A percentile compares a stretch with the other conserved stretches of the same genome.
These are phyloP conservation scores for Nephrocerus scutellatus DNA, from an alignment of 2,888 invertebrate species.

Conservation along the genomic window DNA sequence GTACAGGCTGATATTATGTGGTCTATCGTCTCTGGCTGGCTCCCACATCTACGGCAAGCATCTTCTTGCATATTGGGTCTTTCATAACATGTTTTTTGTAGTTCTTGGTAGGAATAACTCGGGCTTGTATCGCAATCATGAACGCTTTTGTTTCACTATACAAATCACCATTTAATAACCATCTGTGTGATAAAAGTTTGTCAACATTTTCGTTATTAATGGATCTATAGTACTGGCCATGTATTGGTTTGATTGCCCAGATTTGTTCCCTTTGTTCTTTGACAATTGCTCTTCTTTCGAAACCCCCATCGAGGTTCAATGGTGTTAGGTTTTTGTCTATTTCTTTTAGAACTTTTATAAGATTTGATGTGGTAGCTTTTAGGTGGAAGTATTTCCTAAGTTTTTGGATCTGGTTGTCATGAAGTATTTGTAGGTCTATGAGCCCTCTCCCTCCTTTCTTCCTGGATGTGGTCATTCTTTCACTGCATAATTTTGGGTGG, in stretches of 20 bases:
- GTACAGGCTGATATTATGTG: constrained; percentile 11
- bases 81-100: constrained; percentile 6
- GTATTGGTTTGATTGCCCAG: constrained; percentile 7
- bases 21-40: constrained; percentile 3
- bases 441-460: constrained; percentile 11
- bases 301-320: constrained; percentile 3
- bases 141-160: constrained; percentile 10
- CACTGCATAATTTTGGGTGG: constrained; percentile 13
- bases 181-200: constrained; percentile 10
- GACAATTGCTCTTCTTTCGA: constrained; percentile 4
- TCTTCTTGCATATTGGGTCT: too few species aligned
- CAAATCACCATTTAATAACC: constrained; percentile 9
- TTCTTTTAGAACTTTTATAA: constrained; percentile 7
- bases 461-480: constrained; percentile 9
- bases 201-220: constrained; percentile 11
- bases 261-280: not conserved
- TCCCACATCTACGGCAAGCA: constrained; percentile 1
- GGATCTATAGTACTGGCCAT: constrained; percentile 9
- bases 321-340: constrained; percentile 9
- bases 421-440: constrained; percentile 9
- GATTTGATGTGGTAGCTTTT: not conserved
- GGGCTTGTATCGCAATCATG: constrained; percentile 9
- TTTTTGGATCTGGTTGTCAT: constrained; percentile 12
- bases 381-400: constrained; percentile 7
- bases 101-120: constrained; percentile 8